These are phyloP conservation scores for Cryptus viduatorius DNA, from an alignment of 2,888 invertebrate genomes.

Conservation along the genomic window DNA sequence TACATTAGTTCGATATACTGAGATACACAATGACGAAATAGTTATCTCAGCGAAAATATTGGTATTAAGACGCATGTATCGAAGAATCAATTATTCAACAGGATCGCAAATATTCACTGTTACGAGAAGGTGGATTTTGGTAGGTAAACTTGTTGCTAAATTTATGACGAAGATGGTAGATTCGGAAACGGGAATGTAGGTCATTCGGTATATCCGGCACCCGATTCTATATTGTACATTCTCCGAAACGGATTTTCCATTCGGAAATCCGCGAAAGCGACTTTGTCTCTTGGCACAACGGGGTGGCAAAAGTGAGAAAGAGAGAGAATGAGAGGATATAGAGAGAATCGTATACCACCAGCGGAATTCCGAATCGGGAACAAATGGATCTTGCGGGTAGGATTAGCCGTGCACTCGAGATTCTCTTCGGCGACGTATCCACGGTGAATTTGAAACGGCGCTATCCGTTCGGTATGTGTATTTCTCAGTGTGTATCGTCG, in stretches of 20 bases:
- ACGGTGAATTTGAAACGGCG: conserved; percentile 13
- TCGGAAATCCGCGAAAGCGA: conserved; percentile 15
- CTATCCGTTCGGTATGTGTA: neutral
- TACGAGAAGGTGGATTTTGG: neutral
- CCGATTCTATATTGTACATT: neutral
- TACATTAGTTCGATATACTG: too few relatives aligned
- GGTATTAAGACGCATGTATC: too few relatives aligned
- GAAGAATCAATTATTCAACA: neutral
- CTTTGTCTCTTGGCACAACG: conserved; percentile 37
- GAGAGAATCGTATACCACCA: neutral
- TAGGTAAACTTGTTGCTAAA: conserved; percentile 21
- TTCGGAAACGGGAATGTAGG: conserved; percentile 18
- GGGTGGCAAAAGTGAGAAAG: neutral
- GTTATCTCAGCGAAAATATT: neutral
- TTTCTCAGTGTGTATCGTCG: neutral
- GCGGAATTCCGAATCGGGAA: conserved; percentile 46
- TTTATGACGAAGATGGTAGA: conserved; percentile 4
- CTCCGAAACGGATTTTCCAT: conserved; percentile 13
- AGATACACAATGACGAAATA: too few relatives aligned
- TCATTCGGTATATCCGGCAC: conserved; percentile 10
- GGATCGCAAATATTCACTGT: neutral
- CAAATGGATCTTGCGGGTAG: conserved; percentile 54
- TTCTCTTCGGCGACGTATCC: conserved; percentile 32
- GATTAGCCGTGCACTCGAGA: conserved; percentile 58
- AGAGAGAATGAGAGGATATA: neutral